These are phyloP conservation scores for Psilopogon haemacephalus DNA, from an alignment of 2,113 vertebrate species.

Conservation along the genomic window DNA sequence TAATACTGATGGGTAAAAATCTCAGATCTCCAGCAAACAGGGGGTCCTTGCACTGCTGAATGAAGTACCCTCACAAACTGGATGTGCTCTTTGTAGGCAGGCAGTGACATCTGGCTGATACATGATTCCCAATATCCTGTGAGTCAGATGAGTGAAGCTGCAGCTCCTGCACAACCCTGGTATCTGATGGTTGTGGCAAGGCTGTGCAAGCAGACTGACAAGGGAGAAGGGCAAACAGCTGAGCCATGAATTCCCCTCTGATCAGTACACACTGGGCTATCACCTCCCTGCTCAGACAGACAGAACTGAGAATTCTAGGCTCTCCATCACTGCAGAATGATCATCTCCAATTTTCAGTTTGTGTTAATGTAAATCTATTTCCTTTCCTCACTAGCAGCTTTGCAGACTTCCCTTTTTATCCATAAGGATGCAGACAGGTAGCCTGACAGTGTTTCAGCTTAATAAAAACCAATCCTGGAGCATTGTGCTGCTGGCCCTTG, in stretches of 20 bases:
- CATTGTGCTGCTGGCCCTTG: not conserved
- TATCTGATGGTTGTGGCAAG: not conserved
- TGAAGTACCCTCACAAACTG: not conserved
- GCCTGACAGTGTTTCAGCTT: not conserved
- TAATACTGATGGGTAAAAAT: not conserved
- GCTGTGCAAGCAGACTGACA: conserved; percentile 4
- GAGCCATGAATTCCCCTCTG: conserved; percentile 25
- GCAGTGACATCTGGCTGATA: not conserved
- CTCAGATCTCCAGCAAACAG: not conserved
- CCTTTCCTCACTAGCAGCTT: not conserved
- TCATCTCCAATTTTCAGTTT: not conserved
- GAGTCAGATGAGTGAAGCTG: conserved; percentile 31
- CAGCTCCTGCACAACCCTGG: not conserved
- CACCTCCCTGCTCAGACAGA: not conserved
- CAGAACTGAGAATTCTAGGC: not conserved
- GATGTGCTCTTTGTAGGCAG: not conserved
- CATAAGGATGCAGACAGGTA: not conserved
- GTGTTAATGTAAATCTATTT: not conserved
- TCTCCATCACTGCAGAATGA: not conserved
- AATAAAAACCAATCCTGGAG: not conserved
- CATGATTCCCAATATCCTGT: not conserved
- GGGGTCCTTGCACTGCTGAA: not conserved
- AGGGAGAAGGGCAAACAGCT: conserved; percentile 2
- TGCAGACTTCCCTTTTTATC: not conserved
- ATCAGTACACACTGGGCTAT: not conserved